Evolutionary conservation across 2,888 invertebrate genomes (phyloP).

Genomic region (Drosophila infuscata): DNA sequence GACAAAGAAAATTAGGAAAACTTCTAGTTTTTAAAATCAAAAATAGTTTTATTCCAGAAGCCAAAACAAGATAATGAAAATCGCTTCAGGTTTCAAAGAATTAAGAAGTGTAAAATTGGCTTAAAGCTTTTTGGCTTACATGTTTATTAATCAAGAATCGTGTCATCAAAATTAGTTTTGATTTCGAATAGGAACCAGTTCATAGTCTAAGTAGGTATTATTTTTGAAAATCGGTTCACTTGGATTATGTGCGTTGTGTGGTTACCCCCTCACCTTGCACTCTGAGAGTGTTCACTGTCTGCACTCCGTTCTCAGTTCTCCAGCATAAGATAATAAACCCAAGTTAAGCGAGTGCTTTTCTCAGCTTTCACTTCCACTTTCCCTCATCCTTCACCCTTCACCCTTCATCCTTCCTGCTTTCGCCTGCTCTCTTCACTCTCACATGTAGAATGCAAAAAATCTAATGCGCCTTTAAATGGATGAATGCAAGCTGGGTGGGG

Average conservation of each 20-base stretch:
- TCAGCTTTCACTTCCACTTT: constrained; percentile 41
- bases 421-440: background rate
- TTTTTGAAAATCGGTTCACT: background rate
- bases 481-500: background rate
- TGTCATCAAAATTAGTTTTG: background rate
- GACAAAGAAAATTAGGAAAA: background rate
- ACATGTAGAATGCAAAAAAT: constrained; percentile 43
- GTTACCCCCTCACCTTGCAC: background rate
- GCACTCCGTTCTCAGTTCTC: background rate
- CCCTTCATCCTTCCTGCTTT: too few relatives aligned
- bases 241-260: background rate
- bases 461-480: constrained; percentile 46
- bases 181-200: fast-evolving
- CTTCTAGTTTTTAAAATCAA: background rate
- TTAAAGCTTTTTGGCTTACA: background rate
- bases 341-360: constrained; percentile 12
- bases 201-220: too few relatives aligned
- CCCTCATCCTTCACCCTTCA: too few relatives aligned
- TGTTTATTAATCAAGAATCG: background rate
- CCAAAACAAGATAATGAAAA: background rate
- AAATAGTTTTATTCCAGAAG: too few relatives aligned
- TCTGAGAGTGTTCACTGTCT: background rate
- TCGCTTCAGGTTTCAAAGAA: background rate
- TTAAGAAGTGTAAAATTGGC: background rate
- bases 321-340: constrained; percentile 9